Conservation (phyloP, 92 coral and sea anemone genomes). For the Siderastrea siderea region DNA sequence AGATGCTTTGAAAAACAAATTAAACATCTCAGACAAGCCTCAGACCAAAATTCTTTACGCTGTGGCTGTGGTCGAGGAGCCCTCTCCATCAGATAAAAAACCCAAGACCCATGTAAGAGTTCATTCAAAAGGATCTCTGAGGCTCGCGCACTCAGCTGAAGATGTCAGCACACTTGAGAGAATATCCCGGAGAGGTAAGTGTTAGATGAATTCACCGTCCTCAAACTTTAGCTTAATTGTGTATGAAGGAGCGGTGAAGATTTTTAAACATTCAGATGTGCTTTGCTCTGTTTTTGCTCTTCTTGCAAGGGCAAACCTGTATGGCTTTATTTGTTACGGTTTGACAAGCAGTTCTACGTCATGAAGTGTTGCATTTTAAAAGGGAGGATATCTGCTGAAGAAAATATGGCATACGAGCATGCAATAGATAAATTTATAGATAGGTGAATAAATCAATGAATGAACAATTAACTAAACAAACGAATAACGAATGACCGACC, state of each 20-base stretch:
- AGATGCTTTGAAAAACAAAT: conserved; percentile 60
- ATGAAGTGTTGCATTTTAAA: background rate
- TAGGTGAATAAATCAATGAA: too few relatives aligned
- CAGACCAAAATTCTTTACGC: conserved; percentile 18
- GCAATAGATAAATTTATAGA: too few relatives aligned
- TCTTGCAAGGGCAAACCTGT: too few relatives aligned
- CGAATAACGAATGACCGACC: too few relatives aligned
- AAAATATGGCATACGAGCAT: too few relatives aligned
- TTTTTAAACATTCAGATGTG: too few relatives aligned
- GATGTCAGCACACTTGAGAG: conserved; percentile 71
- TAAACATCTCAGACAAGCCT: conserved; percentile 11
- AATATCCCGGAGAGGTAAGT: conserved; percentile 48
- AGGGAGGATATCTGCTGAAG: background rate
- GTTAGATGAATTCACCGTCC: background rate
- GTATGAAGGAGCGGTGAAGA: too few relatives aligned
- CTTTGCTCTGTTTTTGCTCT: too few relatives aligned
- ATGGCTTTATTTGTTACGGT: too few relatives aligned
- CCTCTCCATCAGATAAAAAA: conserved; percentile 45
- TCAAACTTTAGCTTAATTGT: too few relatives aligned
- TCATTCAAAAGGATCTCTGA: conserved; percentile 42
- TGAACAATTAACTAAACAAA: too few relatives aligned
- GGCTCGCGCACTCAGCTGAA: conserved; percentile 80
- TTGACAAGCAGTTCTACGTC: too few relatives aligned
- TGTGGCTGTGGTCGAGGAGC: conserved; percentile 35
- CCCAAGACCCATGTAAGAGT: conserved; percentile 14